phyloP scores from a whole-genome alignment of 2,797 vertebrate genomes.

The Cheracebus regulus region DNA sequence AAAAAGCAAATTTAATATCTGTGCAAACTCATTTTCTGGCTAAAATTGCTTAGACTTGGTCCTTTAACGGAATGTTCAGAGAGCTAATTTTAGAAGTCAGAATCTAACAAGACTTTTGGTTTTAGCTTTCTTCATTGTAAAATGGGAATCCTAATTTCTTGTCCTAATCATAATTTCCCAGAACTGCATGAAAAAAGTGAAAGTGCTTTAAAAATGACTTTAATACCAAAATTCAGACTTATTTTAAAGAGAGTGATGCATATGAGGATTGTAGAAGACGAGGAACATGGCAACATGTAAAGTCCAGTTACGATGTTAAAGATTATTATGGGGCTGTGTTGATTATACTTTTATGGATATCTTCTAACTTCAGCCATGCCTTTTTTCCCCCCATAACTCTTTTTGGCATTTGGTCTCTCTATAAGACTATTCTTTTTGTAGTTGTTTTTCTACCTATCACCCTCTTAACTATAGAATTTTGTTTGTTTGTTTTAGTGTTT shows the following conservation, averaged over 20 bases:
- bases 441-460: background rate
- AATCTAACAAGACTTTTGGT: background rate
- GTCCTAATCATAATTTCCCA: background rate
- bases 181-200: background rate
- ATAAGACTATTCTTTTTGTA: background rate
- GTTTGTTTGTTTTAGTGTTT: conserved; percentile 14
- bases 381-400: background rate
- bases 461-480: background rate
- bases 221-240: background rate
- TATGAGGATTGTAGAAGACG: background rate
- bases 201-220: conserved; percentile 23
- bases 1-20: background rate
- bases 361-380: background rate
- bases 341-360: background rate
- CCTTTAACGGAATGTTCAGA: background rate
- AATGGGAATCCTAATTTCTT: background rate
- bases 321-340: background rate
- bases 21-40: conserved; percentile 4
- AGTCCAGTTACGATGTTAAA: background rate
- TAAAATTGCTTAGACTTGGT: conserved; percentile 5
- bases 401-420: background rate
- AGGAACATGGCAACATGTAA: background rate
- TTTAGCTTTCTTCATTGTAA: background rate
- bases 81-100: background rate
- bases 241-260: background rate